Percentiles rank a stretch among this genome's conserved stretches.
Conservation (phyloP, 2,113 vertebrate genomes). For the Dasyprocta punctata region DNA sequence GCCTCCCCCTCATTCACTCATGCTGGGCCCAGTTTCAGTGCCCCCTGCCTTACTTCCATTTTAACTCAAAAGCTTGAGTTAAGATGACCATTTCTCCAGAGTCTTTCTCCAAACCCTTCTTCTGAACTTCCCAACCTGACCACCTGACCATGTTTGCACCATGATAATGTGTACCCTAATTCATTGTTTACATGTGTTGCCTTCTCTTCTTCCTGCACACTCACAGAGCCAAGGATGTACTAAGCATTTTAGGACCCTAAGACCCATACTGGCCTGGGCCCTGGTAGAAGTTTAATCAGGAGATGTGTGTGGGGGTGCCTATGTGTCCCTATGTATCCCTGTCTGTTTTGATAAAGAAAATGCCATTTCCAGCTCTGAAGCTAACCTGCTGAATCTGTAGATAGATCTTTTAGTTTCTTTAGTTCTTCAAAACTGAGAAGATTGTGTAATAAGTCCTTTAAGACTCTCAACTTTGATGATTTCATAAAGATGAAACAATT, state of each 20-base stretch:
- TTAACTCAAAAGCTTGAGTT: constrained; percentile 23
- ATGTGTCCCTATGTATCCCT: background rate
- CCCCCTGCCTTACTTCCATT: background rate
- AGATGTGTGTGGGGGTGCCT: background rate
- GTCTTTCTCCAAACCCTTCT: background rate
- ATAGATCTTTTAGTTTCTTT: background rate
- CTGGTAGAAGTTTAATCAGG: background rate
- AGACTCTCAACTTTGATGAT: background rate
- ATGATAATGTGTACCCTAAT: background rate
- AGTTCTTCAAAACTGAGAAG: background rate
- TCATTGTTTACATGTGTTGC: background rate
- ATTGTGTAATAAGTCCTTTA: background rate
- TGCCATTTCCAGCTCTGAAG: background rate
- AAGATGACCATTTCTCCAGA: background rate
- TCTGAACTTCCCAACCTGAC: background rate
- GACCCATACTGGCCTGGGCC: background rate
- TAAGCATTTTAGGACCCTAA: background rate
- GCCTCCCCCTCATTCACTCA: background rate
- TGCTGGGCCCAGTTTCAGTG: background rate
- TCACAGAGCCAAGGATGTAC: background rate
- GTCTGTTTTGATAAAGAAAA: background rate
- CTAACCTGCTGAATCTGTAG: background rate
- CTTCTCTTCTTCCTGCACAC: background rate
- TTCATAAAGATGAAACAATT: constrained; percentile 36
- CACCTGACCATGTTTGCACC: background rate